A percentile compares a stretch with the other conserved stretches of the same genome.
These are phyloP conservation scores for Nasonia longicornis DNA, from an alignment of 1,140 invertebrate genomes.

Conservation along the genomic window DNA sequence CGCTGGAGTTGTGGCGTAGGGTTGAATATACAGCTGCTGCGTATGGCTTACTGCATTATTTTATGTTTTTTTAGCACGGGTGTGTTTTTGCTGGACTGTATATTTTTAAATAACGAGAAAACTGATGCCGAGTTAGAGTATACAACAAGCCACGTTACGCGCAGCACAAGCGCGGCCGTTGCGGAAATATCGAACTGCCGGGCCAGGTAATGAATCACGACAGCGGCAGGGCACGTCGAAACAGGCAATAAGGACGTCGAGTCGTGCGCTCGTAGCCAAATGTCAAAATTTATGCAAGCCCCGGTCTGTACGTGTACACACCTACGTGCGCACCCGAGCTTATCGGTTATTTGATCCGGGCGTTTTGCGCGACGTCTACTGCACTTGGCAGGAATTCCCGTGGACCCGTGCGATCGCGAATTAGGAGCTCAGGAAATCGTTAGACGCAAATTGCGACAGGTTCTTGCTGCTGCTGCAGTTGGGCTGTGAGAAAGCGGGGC, in stretches of 20 bases:
- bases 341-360: conserved; percentile 33
- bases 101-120: too few relatives aligned
- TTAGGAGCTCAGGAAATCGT: conserved; percentile 34
- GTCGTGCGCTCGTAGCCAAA: conserved; percentile 1
- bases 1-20: not conserved
- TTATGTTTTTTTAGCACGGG: too few relatives aligned
- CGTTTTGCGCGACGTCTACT: conserved; percentile 29
- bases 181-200: not conserved
- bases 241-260: conserved; percentile 12
- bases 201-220: not conserved
- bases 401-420: conserved; percentile 19
- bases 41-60: too few relatives aligned
- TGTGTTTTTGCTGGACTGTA: too few relatives aligned
- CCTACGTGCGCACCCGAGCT: not conserved
- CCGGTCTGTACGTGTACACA: not conserved
- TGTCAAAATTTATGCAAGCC: conserved; percentile 35
- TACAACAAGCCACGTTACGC: not conserved
- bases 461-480: not conserved
- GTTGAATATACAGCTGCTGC: not conserved
- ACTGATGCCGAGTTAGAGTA: not conserved
- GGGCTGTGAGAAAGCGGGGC: not conserved
- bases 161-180: not conserved
- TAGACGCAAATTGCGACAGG: conserved; percentile 36
- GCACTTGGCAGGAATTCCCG: conserved; percentile 41
- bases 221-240: not conserved